These are phyloP conservation scores for Bucco capensis DNA, from an alignment of 2,113 vertebrate species.

Conservation along the genomic window DNA sequence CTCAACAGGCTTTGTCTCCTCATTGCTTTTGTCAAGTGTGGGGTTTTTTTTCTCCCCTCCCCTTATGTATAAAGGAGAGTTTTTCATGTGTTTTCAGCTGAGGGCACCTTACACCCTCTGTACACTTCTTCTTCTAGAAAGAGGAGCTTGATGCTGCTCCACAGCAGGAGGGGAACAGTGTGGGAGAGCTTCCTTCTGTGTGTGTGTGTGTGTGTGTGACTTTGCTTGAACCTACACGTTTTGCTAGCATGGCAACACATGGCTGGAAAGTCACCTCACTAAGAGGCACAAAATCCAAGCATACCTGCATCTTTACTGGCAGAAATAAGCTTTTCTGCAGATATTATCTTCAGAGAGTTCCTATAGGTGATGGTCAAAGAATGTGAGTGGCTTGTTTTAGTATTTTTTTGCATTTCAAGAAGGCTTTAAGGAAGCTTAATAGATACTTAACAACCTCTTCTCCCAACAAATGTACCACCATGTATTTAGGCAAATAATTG, in stretches of 20 bases:
- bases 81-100: background rate
- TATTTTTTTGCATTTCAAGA: background rate
- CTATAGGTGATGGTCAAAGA: background rate
- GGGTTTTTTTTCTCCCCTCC: too few species aligned
- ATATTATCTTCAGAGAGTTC: background rate
- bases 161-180: background rate
- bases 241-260: background rate
- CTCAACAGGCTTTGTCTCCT: background rate
- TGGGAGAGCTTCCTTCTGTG: background rate
- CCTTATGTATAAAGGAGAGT: fast-evolving
- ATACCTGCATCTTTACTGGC: background rate
- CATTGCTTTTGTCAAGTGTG: background rate
- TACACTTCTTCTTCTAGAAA: background rate
- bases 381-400: too few species aligned
- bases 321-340: background rate
- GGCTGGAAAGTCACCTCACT: background rate
- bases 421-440: background rate
- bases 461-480: background rate
- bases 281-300: background rate
- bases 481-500: background rate
- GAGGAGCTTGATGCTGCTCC: background rate
- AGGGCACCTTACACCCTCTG: background rate
- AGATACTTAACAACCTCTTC: background rate
- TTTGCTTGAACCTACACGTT: background rate
- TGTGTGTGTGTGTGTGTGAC: background rate